Percentiles rank a stretch among this genome's conserved stretches.
These are phyloP conservation scores for Gobius niger DNA, from an alignment of 2,113 vertebrate species.

Conservation along the genomic window DNA sequence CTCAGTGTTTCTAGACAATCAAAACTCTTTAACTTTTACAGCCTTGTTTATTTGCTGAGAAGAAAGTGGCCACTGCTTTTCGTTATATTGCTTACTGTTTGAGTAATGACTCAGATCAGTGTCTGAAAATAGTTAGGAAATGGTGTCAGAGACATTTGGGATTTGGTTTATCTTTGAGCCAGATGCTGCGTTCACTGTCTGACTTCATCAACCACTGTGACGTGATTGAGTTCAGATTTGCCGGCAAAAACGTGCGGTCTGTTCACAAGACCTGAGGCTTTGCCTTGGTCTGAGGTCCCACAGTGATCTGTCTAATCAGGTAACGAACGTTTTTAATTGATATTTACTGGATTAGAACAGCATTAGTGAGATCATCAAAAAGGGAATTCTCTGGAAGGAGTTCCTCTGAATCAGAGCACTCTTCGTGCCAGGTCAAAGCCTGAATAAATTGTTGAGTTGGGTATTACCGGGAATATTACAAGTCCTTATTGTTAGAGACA, in stretches of 20 bases:
- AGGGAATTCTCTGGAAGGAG: slow-evolving; percentile 38
- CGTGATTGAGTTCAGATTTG: slow-evolving; percentile 47
- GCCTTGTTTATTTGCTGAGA: no score
- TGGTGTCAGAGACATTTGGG: slow-evolving; percentile 60
- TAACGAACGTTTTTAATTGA: background rate
- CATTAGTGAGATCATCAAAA: slow-evolving; percentile 19
- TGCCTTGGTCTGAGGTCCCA: slow-evolving; percentile 30
- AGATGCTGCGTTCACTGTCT: slow-evolving; percentile 49
- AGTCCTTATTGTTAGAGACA: no score
- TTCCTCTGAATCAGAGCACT: background rate
- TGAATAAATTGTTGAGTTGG: background rate
- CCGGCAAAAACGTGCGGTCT: slow-evolving; percentile 52
- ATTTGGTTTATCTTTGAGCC: slow-evolving; percentile 57
- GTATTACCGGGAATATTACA: background rate
- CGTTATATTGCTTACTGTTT: background rate
- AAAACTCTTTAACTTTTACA: no score
- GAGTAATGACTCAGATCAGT: slow-evolving; percentile 16
- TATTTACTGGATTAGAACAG: slow-evolving; percentile 5
- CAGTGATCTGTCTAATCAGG: slow-evolving; percentile 21
- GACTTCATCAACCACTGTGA: slow-evolving; percentile 68
- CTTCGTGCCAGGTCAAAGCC: background rate
- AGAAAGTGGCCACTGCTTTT: no score
- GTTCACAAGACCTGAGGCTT: slow-evolving; percentile 28
- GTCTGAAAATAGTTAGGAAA: slow-evolving; percentile 51
- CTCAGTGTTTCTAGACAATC: no score